These are phyloP conservation scores for Nothocercus julius DNA, from an alignment of 2,113 vertebrate genomes.

Conservation along the genomic window DNA sequence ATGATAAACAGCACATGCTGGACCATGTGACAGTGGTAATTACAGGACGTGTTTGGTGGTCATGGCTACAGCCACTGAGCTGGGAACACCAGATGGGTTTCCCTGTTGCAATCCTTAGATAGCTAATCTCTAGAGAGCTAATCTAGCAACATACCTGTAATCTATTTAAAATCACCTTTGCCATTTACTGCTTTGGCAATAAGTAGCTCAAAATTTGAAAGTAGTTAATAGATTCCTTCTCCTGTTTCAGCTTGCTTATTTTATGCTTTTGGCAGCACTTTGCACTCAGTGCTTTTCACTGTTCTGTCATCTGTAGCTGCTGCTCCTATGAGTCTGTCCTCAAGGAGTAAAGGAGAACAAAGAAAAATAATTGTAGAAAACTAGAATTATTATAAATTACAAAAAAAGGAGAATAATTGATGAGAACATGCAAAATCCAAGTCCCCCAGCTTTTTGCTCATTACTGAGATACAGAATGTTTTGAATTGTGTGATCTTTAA, in stretches of 20 bases:
- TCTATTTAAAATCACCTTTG: background rate
- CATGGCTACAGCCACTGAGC: background rate
- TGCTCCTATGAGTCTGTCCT: background rate
- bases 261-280: background rate
- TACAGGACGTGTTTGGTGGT: background rate
- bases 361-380: background rate
- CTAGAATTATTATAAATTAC: background rate
- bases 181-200: background rate
- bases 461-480: background rate
- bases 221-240: constrained; percentile 46
- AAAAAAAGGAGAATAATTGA: background rate
- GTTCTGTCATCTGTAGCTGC: background rate
- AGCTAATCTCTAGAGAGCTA: background rate
- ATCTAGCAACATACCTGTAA: background rate
- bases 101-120: background rate
- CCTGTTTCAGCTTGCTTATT: constrained; percentile 50
- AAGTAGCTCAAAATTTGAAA: constrained; percentile 40
- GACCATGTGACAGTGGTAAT: background rate
- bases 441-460: background rate
- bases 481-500: background rate
- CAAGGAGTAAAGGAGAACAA: background rate
- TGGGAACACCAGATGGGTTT: background rate
- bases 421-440: accelerated
- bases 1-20: background rate
- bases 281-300: background rate